Evolutionary conservation across 2,888 invertebrate genomes (phyloP), one percentile per base, ranked within the genome.

Genomic region (Cancer borealis): DNA sequence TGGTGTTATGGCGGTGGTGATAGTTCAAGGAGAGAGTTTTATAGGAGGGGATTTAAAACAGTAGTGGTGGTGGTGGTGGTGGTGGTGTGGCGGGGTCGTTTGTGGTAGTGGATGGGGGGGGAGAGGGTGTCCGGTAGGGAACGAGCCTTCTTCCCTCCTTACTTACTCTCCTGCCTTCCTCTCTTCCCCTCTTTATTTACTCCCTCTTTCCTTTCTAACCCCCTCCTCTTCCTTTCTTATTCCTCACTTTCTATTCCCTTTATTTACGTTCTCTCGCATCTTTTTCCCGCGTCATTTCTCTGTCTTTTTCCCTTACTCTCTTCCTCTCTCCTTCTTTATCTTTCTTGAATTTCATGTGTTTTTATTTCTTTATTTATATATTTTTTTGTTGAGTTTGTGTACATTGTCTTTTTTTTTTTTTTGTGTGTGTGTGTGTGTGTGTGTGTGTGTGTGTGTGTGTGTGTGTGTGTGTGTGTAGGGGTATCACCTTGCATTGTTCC

Each of bases 171-270:
- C 84, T 30, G 39, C 84, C 84, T 84, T 84, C 84, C 84, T 84
- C 84, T 84, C 84, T 84, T 39, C 30, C 26, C 84, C 84, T 84
- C 84, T 84, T 84, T 84, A 84, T 84, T 84, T 84, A 84, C 84
- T 84, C 84, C 84, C 84, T 84, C 84, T 84, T 84, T 84, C 84
- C 84, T 84, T 39, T 84, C 26, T 5, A n/a, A 4, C 73, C 26
- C 73, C n/a, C 73, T n/a, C 26, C 26, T 26, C 73, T 84, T 84
- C 84, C 84, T 84, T 84, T 39, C 84, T 84, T 84, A 84, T 84
- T 84, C 84, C 84, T 84, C 84, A 49, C 26, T 49, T 39, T 49
- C 88, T 26, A 17, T 46, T 46, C 47, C 47, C n/a, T 10, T n/a
- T 49, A 88, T 88, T 88, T 88, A 49, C 49, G 54, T 39, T 54